Conservation (phyloP, 2,888 invertebrate species). For the Hirtodrosophila cameraria region DNA sequence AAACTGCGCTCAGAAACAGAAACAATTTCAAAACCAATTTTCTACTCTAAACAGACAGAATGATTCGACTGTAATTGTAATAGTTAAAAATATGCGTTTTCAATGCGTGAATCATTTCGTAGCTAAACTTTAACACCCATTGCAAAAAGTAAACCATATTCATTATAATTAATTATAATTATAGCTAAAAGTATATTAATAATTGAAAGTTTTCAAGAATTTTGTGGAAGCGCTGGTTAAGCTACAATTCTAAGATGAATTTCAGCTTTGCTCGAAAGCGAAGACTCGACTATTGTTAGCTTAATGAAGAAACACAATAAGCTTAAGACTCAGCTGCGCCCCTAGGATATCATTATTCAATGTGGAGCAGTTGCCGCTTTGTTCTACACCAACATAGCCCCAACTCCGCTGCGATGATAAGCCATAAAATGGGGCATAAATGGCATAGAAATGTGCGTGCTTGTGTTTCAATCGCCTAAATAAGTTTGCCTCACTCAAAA, state of each 20-base stretch:
- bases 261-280: not conserved
- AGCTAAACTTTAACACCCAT: too few relatives aligned
- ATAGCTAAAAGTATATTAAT: not conserved
- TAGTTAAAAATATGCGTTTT: too few relatives aligned
- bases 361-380: conserved; percentile 9
- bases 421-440: conserved; percentile 44
- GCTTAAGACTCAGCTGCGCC: conserved; percentile 33
- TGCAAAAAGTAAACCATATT: too few relatives aligned
- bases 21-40: too few relatives aligned
- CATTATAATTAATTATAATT: too few relatives aligned
- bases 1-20: too few relatives aligned
- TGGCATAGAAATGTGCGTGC: conserved; percentile 37
- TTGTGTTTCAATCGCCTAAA: conserved; percentile 49
- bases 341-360: conserved; percentile 40
- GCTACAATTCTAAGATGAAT: not conserved
- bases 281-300: conserved; percentile 18
- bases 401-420: conserved; percentile 16
- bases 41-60: too few relatives aligned
- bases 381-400: not conserved
- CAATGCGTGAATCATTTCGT: too few relatives aligned
- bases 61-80: too few relatives aligned
- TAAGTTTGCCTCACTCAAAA: conserved; percentile 41
- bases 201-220: not conserved
- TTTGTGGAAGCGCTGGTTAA: not conserved
- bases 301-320: conserved; percentile 23